These are phyloP conservation scores for Phymorhynchus buccinoides DNA, from an alignment of 1,140 invertebrate genomes.

Conservation along the genomic window DNA sequence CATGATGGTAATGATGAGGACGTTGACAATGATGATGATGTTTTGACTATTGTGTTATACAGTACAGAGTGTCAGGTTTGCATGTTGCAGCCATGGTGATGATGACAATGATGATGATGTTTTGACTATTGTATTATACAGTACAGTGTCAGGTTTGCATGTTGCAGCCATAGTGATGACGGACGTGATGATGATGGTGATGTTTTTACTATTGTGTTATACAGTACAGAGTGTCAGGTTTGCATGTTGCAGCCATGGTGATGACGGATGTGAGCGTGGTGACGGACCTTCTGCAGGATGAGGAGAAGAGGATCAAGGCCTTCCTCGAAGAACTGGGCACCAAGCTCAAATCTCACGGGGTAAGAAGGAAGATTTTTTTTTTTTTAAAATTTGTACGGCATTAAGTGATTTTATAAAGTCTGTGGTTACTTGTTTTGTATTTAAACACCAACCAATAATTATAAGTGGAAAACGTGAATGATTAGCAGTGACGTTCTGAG, in stretches of 20 bases:
- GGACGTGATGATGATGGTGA: no score
- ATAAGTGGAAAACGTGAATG: no score
- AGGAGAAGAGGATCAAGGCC: slow-evolving; percentile 64
- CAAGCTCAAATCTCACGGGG: slow-evolving; percentile 64
- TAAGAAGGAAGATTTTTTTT: slow-evolving; percentile 39
- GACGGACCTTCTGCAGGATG: slow-evolving; percentile 64
- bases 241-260: slow-evolving; percentile 61
- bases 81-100: slow-evolving; percentile 65
- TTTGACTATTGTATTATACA: no score
- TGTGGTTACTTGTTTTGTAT: no score
- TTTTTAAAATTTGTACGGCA: no score
- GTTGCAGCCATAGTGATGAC: slow-evolving; percentile 67
- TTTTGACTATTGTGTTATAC: no score
- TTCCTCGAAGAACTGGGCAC: slow-evolving; percentile 62
- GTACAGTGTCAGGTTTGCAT: neutral
- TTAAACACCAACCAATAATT: no score
- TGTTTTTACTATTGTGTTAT: neutral
- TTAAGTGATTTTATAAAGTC: no score
- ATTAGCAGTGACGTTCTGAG: no score
- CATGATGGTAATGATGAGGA: slow-evolving; percentile 59
- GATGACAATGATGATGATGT: no score
- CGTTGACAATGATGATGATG: no score
- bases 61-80: neutral
- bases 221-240: neutral
- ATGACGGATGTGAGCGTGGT: slow-evolving; percentile 67